These are phyloP conservation scores for Alces alces DNA, from an alignment of 2,113 vertebrate species.

Conservation along the genomic window DNA sequence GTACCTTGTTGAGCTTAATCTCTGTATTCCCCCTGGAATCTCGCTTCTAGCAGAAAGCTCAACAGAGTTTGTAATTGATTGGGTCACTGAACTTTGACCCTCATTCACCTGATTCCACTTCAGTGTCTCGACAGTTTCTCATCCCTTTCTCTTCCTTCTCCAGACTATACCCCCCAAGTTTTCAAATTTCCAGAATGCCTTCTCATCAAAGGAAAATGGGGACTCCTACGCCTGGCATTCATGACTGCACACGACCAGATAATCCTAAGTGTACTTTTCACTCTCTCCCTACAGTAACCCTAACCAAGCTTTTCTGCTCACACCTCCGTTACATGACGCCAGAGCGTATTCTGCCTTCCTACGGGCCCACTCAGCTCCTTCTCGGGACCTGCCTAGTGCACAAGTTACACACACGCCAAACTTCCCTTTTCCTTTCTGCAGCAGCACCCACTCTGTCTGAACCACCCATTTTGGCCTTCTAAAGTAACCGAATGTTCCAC, in stretches of 20 bases:
- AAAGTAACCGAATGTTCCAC: not conserved
- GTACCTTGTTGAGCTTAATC: accelerated
- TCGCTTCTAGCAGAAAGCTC: not conserved
- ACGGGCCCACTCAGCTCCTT: not conserved
- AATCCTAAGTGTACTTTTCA: not conserved
- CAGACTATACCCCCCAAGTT: not conserved
- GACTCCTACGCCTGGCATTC: not conserved
- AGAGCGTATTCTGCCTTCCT: constrained; percentile 21
- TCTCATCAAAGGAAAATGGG: not conserved
- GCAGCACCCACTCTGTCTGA: not conserved
- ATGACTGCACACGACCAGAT: not conserved
- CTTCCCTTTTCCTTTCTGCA: not conserved
- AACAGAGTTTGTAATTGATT: not conserved
- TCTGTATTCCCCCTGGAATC: not conserved
- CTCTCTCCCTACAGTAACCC: not conserved
- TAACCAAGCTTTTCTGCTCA: not conserved
- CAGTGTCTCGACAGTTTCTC: too few relatives aligned
- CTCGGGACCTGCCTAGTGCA: not conserved
- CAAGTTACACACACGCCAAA: not conserved
- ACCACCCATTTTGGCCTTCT: not conserved
- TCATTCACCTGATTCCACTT: not conserved
- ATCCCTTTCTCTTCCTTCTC: not conserved
- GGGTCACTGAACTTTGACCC: not conserved
- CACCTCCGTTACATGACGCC: not conserved
- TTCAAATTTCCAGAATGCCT: not conserved